Base-by-base conservation (phyloP, 2,797 vertebrate genomes). In the Chanos chanos region DNA sequence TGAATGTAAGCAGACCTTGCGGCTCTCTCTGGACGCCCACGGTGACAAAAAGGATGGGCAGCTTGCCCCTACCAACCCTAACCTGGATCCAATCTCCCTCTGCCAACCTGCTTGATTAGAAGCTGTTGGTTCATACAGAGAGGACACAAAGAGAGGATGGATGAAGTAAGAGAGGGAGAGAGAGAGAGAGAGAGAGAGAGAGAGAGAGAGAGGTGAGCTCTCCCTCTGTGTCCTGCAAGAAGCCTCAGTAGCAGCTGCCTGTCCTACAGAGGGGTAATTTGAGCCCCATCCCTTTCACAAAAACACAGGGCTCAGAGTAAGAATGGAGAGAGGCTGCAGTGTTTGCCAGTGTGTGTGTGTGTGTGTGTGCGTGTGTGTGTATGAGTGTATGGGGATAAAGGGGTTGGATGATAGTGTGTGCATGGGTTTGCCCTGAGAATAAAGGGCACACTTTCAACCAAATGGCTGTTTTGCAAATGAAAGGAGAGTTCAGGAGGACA, bases 241-340 rank as follows among this genome's bases (percentile, higher is more conserved):
- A 77, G 63, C 82, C 85, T 85, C 83, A 64, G 83, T 74, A 84
- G 92, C 95, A 97, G 95, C 95, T 97, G 94, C 91, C 93, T 82
- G 80, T 92, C 80, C 71, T 81, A 56, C 84, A 84, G 85, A 87
- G 18, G 55, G 87, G 93, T 93, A 93, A 94, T 95, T 86, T 88
- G 90, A 96, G 91, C 91, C 83, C 85, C 84, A 84, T 86, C 86
- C 89, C 36, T 85, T 96, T 95, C 89, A 92, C 88, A 86, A 87
- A 90, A 83, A 91, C 83, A 91, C 87, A 92, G 89, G 87, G 77
- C 88, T 76, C 70, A 1, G 62, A 80, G 78, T 84, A 89, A 92
- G 87, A 92, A 90, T 87, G 43, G 68, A 68, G 66, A 59, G 66
- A n/a, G n/a, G 58, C 64, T 65, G n/a, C n/a, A n/a, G n/a, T 15